Base-by-base conservation (phyloP, 2,113 vertebrate species). In the Galeopterus variegatus region DNA sequence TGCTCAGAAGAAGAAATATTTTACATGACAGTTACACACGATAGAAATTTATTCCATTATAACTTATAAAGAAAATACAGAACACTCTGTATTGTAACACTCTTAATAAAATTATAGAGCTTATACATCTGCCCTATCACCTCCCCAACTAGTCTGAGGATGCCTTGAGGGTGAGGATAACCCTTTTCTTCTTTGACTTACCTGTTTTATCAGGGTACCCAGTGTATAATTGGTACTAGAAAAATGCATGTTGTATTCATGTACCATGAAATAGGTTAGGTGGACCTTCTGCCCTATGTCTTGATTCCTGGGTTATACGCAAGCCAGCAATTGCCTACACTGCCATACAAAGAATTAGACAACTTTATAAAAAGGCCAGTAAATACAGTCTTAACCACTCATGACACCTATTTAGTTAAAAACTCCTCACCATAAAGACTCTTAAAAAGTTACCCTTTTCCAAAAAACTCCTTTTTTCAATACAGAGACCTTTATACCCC, bases 1-100 rank as follows among this genome's bases (percentile, higher is more conserved):
- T 73, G 17, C 26, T 65, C 33, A 82, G n/a, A 64, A 73, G 41
- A 77, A 77, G 62, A 91, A 72, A 69, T 11, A 69, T 62, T 86
- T 54, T 89, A 33, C 26, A 11, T 65, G 65, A 70, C 6, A 56
- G 21, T 92, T 86, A 56, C 0, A 60, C 1, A 24, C 84, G 33
- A 90, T 88, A 79, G 24, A 79, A 76, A 58, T 82, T 72, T 76
- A 48, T 88, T 28, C 52, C 45, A 3, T 75, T 75, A 48, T 69
- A 80, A 95, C 8, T 19, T 65, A 56, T 23, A 36, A 50, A 88
- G 82, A 93, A 73, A 93, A 88, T 24, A 88, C 21, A 69, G 50
- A 86, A 48, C 12, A 85, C 14, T 56, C 45, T 41, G 36, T n/a
- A 23, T 28, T 70, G 56, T 0, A 67, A 18, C 26, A 58, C 36